phyloP scores from a whole-genome alignment of 2,797 vertebrate species.

The Steatocranus sp. region DNA sequence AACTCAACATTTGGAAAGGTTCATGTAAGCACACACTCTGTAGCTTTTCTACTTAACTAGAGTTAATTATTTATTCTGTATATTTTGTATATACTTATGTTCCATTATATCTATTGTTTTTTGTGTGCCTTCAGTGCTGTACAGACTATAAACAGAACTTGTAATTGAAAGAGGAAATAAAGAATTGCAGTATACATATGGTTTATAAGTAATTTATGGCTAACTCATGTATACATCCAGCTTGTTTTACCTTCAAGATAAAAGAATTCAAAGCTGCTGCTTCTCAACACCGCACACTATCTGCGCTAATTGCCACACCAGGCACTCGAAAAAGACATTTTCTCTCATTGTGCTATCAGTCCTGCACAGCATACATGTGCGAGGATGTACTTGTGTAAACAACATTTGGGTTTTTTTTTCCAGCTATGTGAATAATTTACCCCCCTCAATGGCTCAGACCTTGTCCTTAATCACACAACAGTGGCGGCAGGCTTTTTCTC shows the following conservation, averaged over 20 bases:
- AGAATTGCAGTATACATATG: slow-evolving; percentile 57
- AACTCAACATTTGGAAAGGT: slow-evolving; percentile 48
- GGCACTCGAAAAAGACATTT: not conserved
- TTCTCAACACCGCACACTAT: not conserved
- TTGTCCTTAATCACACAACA: slow-evolving; percentile 64
- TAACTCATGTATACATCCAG: not conserved
- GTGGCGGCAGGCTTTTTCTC: slow-evolving; percentile 31
- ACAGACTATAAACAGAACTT: slow-evolving; percentile 75
- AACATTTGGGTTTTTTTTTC: slow-evolving; percentile 14
- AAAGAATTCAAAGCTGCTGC: not conserved
- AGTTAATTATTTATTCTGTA: slow-evolving; percentile 97
- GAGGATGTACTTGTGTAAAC: slow-evolving; percentile 24
- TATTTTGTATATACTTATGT: slow-evolving; percentile 92
- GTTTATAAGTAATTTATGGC: not conserved
- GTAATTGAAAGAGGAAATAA: slow-evolving; percentile 76
- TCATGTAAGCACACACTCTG: slow-evolving; percentile 72
- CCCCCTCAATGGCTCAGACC: slow-evolving; percentile 29
- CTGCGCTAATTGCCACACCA: slow-evolving; percentile 2
- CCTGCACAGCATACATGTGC: not conserved
- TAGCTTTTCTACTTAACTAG: slow-evolving; percentile 83
- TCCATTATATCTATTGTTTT: slow-evolving; percentile 73
- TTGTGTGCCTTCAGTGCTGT: slow-evolving; percentile 89
- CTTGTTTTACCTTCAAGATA: not conserved
- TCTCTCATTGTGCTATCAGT: not conserved
- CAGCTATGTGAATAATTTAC: slow-evolving; percentile 55